Conservation (phyloP, 2,797 vertebrate genomes). For the Paramormyrops hopkinsi region DNA sequence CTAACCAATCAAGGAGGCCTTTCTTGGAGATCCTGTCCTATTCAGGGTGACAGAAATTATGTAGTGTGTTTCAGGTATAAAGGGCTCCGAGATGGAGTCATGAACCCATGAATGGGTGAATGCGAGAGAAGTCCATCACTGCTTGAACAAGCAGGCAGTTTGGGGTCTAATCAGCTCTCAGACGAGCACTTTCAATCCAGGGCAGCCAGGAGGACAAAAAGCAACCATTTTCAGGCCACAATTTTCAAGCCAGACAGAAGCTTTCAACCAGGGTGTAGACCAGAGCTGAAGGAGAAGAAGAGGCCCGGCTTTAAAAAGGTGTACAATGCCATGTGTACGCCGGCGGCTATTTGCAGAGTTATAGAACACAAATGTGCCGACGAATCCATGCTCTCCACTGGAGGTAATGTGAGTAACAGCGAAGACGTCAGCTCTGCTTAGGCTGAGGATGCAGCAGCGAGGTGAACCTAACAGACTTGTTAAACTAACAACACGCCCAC, state of each 20-base stretch:
- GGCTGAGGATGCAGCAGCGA: neutral
- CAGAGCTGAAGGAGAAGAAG: neutral
- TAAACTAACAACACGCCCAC: neutral
- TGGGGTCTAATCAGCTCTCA: conserved; percentile 3
- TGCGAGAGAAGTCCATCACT: neutral
- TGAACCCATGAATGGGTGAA: neutral
- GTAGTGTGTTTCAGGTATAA: neutral
- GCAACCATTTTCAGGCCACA: neutral
- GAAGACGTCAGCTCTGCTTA: neutral
- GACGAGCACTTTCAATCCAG: neutral
- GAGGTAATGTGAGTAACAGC: no score
- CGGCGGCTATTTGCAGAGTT: neutral
- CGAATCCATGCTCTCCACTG: no score
- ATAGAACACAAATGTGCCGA: neutral
- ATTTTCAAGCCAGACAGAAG: conserved; percentile 8
- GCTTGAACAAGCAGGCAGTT: neutral
- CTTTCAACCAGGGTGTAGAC: neutral
- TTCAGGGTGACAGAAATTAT: conserved; percentile 1
- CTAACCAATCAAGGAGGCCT: conserved; percentile 35
- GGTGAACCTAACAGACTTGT: neutral
- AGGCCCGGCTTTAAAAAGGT: neutral
- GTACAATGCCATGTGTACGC: neutral
- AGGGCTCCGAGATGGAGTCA: neutral
- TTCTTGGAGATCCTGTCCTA: conserved; percentile 9
- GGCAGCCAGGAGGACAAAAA: neutral